phyloP scores from a whole-genome alignment of 92 coral and sea anemone species.

The Scolanthus callimorphus region DNA sequence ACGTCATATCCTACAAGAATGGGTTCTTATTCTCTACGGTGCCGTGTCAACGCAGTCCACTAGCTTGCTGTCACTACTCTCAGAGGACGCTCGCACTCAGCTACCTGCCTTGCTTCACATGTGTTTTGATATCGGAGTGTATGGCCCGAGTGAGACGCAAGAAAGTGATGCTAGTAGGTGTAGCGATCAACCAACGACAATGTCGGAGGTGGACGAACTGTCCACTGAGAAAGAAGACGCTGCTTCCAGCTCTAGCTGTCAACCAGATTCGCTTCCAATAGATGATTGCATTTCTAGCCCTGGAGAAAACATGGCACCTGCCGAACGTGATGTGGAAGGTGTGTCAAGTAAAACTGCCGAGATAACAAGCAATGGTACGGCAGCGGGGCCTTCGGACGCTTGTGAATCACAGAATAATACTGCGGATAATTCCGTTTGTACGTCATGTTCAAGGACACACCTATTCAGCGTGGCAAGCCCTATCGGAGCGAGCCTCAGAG shows the following conservation, averaged over 20 bases:
- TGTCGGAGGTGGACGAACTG: background rate
- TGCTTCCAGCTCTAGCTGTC: background rate
- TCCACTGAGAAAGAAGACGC: background rate
- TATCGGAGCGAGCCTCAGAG: background rate
- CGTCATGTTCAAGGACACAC: background rate
- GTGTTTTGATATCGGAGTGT: slow-evolving; percentile 72
- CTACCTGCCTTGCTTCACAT: slow-evolving; percentile 46
- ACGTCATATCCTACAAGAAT: slow-evolving; percentile 28
- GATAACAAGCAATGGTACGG: background rate
- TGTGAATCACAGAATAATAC: background rate
- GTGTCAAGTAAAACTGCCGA: no score
- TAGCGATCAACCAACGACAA: background rate
- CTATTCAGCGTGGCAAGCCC: background rate
- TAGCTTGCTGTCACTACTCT: slow-evolving; percentile 23
- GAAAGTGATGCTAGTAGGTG: background rate
- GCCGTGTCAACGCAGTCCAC: slow-evolving; percentile 20
- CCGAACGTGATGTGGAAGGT: background rate
- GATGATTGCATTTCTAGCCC: background rate
- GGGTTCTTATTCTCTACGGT: slow-evolving; percentile 46
- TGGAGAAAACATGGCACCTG: background rate
- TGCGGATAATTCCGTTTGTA: background rate
- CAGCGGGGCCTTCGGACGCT: background rate
- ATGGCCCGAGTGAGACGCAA: slow-evolving; percentile 3
- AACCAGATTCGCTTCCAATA: background rate
- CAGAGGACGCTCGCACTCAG: slow-evolving; percentile 25